phyloP scores from a whole-genome alignment of 92 coral and sea anemone species.

The Metridium senile region DNA sequence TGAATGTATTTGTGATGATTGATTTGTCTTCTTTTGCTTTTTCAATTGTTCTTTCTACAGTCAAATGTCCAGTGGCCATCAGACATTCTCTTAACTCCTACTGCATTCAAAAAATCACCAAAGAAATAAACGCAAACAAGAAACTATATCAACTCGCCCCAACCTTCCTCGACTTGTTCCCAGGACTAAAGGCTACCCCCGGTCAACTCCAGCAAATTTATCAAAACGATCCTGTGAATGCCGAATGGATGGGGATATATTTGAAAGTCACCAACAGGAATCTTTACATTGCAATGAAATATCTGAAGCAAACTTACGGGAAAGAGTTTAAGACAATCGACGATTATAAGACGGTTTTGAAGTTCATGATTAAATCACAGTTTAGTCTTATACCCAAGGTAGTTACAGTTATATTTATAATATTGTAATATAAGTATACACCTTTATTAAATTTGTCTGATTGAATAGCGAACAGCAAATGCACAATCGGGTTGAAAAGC shows the following conservation, averaged over 20 bases:
- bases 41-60: neutral
- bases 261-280: neutral
- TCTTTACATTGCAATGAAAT: neutral
- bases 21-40: too few species aligned
- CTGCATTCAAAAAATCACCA: neutral
- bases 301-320: neutral
- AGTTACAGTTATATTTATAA: neutral
- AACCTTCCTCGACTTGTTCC: slow-evolving; percentile 7
- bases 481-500: too few species aligned
- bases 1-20: too few species aligned
- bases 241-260: slow-evolving; percentile 23
- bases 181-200: slow-evolving; percentile 1
- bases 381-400: slow-evolving; percentile 13
- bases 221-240: slow-evolving; percentile 15
- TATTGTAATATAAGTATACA: too few species aligned
- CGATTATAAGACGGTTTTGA: slow-evolving; percentile 24
- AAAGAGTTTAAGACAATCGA: slow-evolving; percentile 14
- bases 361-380: slow-evolving; percentile 23
- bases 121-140: slow-evolving; percentile 11
- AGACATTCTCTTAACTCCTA: slow-evolving; percentile 16
- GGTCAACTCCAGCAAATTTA: neutral
- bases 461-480: too few species aligned
- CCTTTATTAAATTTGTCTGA: too few species aligned
- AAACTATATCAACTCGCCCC: slow-evolving; percentile 9
- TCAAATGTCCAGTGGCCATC: slow-evolving; percentile 10